Evolutionary conservation across 2,113 vertebrate genomes (phyloP).

Genomic region (pig (Sus scrofa)): T2T-Sscrofa CM000812.6:217417501-217418000

Average conservation of each 20-base stretch:
- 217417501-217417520: neutral
- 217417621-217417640: neutral
- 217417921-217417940: slow-evolving; percentile 99
- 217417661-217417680: neutral
- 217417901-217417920: slow-evolving; percentile 98
- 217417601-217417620: neutral
- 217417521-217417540: neutral
- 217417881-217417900: slow-evolving; percentile 95
- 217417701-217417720: slow-evolving; percentile 65
- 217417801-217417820: slow-evolving; percentile 87
- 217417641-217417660: slow-evolving; percentile 23
- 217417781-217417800: slow-evolving; percentile 85
- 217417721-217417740: slow-evolving; percentile 64
- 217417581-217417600: neutral
- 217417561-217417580: neutral
- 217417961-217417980: slow-evolving; percentile 96
- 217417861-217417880: slow-evolving; percentile 97
- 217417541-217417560: neutral
- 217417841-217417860: slow-evolving; percentile 92
- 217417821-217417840: slow-evolving; percentile 85
- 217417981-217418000: slow-evolving; percentile 88
- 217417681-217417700: slow-evolving; percentile 42
- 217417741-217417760: slow-evolving; percentile 67
- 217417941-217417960: slow-evolving; percentile 97
- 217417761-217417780: slow-evolving; percentile 69